Evolutionary conservation across 2,888 invertebrate genomes (phyloP), one percentile per base, ranked within the genome.

Genomic region (Chrysopilus asiliformis): DNA sequence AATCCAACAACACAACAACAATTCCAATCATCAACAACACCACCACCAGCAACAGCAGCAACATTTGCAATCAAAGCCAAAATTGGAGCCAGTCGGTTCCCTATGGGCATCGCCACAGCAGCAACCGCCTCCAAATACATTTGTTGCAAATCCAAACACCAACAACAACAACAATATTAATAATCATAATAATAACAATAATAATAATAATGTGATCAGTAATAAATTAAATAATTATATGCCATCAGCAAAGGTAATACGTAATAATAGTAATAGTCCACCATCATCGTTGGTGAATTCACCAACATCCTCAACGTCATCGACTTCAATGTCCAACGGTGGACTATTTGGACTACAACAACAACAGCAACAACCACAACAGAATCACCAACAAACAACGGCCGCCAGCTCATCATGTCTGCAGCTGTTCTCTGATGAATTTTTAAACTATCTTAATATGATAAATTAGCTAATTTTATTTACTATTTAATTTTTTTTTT

Each of bases 381-480:
- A 18, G 10, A 18, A 30, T 35, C 38, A 31, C 14, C n/a, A 46
- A 58, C 62, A 9, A 13, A 15, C 40, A 20, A 26, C 30, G 30
- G n/a, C n/a, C n/a, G n/a, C n/a, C n/a, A n/a, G n/a, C n/a, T 44
- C 69, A 64, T 44, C 70, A 60, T 58, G 68, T 67, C 64, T 72
- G 51, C 73, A 73, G 57, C 67, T 74, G 42, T 71, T 74, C 57
- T 72, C 72, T 41, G 73, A 70, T 56, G 70, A 72, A 54, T 72
- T 72, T 58, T 68, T 71, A 48, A 68, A 72, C 55, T 72, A 73
- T 57, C 58, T 73, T 49, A 72, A 72, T 58, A 71, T 71, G 60
- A 70, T 72, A 57, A 71, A 70, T 48, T 71, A 50, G 47, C 47
- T 42, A 47, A 43, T 46, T 43, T 32, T 43, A 44, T 44, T 39